phyloP scores from a whole-genome alignment of 2,113 vertebrate species.

The Prunella fulvescens region DNA sequence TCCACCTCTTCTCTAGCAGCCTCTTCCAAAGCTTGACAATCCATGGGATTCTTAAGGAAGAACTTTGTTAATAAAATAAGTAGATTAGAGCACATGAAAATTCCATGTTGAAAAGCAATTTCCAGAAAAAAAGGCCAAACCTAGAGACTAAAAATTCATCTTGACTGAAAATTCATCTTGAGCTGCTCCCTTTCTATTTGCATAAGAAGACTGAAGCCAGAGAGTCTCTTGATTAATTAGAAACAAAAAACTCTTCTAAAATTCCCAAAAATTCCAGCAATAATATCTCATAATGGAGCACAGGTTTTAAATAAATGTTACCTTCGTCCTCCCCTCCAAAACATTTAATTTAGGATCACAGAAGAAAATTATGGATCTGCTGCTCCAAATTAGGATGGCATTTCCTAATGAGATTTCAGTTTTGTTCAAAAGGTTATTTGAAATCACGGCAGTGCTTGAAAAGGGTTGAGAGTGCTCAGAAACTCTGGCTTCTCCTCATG shows the following conservation, averaged over 20 bases:
- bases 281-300: neutral
- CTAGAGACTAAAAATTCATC: neutral
- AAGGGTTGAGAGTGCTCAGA: neutral
- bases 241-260: neutral
- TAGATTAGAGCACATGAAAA: accelerated
- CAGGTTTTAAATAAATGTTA: neutral
- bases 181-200: neutral
- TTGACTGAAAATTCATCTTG: neutral
- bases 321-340: neutral
- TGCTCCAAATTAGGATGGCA: slow-evolving; percentile 46
- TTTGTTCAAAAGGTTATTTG: slow-evolving; percentile 42
- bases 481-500: neutral
- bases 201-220: neutral
- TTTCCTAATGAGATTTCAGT: slow-evolving; percentile 34
- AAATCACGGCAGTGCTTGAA: neutral
- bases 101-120: neutral
- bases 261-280: neutral
- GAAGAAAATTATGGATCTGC: slow-evolving; percentile 11
- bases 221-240: neutral
- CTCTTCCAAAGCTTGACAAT: neutral
- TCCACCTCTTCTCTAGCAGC: neutral
- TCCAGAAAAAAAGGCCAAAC: neutral
- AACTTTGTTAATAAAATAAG: neutral
- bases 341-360: neutral
- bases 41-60: neutral